Percentiles rank a stretch among this genome's conserved stretches.
phyloP scores from a whole-genome alignment of 2,888 invertebrate species.

The Sminthurides aquaticus region DNA sequence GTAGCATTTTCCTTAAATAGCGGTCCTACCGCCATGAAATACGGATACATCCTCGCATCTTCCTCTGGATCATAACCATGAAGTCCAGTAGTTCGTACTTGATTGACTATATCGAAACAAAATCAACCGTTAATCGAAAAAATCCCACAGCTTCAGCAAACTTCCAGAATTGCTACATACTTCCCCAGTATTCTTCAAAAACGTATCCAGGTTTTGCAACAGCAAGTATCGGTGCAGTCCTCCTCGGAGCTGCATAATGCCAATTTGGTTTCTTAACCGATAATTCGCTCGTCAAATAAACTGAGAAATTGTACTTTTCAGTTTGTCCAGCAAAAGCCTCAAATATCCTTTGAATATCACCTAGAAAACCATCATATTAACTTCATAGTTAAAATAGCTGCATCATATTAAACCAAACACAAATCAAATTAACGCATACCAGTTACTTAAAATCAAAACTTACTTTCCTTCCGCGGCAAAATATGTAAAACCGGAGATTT shows the following conservation, averaged over 20 bases:
- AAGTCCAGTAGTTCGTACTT: not conserved
- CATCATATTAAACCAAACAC: not conserved
- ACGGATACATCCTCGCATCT: not conserved
- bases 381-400: not conserved
- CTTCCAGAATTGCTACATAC: no score
- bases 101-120: not conserved
- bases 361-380: not conserved
- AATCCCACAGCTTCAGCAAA: no score
- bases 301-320: constrained; percentile 46
- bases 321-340: constrained; percentile 49
- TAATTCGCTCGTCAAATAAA: constrained; percentile 55
- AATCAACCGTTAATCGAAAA: not conserved
- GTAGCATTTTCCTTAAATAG: not conserved
- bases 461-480: constrained; percentile 53
- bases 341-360: constrained; percentile 39
- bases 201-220: constrained; percentile 58
- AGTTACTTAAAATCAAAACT: no score
- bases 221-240: constrained; percentile 58
- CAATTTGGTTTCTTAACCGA: constrained; percentile 49
- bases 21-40: constrained; percentile 7
- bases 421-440: no score
- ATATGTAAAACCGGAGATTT: constrained; percentile 56
- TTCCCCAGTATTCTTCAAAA: constrained; percentile 50
- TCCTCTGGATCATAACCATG: constrained; percentile 2
- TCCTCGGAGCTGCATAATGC: constrained; percentile 56